Evolutionary conservation across 2,113 vertebrate species (phyloP).

Genomic region (Oryctolagus cuniculus): DNA sequence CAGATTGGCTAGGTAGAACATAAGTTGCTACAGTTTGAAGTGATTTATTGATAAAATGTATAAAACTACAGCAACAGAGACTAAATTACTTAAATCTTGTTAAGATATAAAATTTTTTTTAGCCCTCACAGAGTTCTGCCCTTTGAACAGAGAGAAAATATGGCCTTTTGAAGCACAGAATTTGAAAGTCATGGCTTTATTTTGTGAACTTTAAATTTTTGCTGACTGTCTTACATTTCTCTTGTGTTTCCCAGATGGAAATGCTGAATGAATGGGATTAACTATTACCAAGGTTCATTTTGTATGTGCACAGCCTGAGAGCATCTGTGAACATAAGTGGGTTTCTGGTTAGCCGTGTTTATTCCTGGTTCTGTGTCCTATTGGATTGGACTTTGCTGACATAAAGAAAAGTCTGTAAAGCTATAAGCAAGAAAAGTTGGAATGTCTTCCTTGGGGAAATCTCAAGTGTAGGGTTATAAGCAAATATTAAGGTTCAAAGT

Average conservation of each 20-base stretch:
- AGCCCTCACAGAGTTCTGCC: background rate
- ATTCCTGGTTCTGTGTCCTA: constrained; percentile 46
- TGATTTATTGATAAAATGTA: constrained; percentile 11
- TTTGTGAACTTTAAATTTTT: constrained; percentile 40
- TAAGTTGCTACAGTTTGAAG: background rate
- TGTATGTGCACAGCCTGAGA: background rate
- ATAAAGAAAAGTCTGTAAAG: constrained; percentile 69
- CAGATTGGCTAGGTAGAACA: background rate
- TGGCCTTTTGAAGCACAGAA: constrained; percentile 44
- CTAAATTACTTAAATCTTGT: constrained; percentile 28
- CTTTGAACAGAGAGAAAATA: constrained; percentile 49
- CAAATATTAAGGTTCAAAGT: constrained; percentile 79
- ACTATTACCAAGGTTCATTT: background rate
- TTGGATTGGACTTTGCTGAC: constrained; percentile 54
- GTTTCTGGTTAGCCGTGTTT: constrained; percentile 58
- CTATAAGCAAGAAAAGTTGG: constrained; percentile 65
- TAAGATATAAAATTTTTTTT: constrained; percentile 48
- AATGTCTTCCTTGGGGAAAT: constrained; percentile 78
- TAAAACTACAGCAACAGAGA: constrained; percentile 19
- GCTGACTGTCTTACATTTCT: constrained; percentile 28
- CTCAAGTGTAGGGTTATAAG: constrained; percentile 71
- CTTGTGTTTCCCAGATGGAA: background rate
- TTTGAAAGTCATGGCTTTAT: constrained; percentile 29
- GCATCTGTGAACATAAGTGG: constrained; percentile 21
- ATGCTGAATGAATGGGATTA: constrained; percentile 6